Base-by-base conservation (phyloP, 2,888 invertebrate genomes). In the Leptura quadrifasciata region DNA sequence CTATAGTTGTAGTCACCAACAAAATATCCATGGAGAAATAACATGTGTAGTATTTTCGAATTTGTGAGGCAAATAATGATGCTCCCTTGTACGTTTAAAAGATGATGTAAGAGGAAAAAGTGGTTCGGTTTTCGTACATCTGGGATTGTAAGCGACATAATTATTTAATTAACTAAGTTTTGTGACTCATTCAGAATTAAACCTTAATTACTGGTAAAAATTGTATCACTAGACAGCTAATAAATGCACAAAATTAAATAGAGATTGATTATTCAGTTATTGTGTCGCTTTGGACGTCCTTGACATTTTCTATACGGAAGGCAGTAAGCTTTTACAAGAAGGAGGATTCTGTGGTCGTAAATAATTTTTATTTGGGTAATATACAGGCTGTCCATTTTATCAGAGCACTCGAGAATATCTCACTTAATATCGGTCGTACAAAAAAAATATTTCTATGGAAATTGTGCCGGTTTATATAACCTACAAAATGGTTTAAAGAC, bases 21-120 rank as follows among this genome's bases (percentile, higher is more conserved):
- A 31, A 31, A 8, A 52, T 15, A 52, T 17, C 17, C 15, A 17
- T 52, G 52, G 15, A 52, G 5, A 52, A n/a, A 8, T 52, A 4
- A n/a, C 17, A 52, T 52, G 52, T 52, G 2, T 15, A 52, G 17
- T 17, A 17, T 52, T 52, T 52, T 31, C 27, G 4, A 54, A 9
- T 5, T 54, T 8, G 54, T 54, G 57, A 21, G 15, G 20, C 21
- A 57, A 57, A 1, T 64, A n/a, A 21, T 65, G 54, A 47, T 64
- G 12, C 15, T 1, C 21, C 15, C 24, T 27, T 47, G 20, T 65
- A 64, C 15, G 12, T 65, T 65, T 52, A 10, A 15, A 21, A 9
- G 52, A 65, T 65, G 65, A 65, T 65, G 65, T 35, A 65, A 65
- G 24, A 24, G 52, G 52, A 65, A 47, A 64, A 39, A 47, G 65